Evolutionary conservation across 1,140 invertebrate species (phyloP).

Genomic region (Papilio xuthus): DNA sequence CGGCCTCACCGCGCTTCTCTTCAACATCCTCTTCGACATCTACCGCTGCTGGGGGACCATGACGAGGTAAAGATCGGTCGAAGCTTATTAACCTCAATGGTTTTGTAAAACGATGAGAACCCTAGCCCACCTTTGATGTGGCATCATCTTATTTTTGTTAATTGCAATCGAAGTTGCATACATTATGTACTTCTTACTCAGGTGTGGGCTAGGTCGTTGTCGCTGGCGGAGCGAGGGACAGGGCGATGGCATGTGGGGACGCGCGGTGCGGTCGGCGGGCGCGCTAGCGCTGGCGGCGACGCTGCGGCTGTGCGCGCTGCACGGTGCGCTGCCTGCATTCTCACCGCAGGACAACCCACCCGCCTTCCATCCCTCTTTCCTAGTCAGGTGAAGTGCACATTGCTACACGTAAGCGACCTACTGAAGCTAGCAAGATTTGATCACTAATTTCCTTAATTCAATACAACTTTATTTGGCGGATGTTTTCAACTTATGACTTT

Average conservation of each 20-base stretch:
- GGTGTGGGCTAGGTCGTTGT: constrained; percentile 51
- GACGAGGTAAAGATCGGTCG: constrained; percentile 44
- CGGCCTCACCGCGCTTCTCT: constrained; percentile 91
- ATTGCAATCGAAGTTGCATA: background rate
- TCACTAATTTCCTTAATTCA: no score
- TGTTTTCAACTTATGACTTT: no score
- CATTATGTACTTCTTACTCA: constrained; percentile 43
- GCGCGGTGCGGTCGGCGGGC: constrained; percentile 75
- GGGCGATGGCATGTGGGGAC: constrained; percentile 53
- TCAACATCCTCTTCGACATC: constrained; percentile 88
- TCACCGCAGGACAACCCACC: constrained; percentile 93
- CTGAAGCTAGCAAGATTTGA: no score
- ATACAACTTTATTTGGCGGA: no score
- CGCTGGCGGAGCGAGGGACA: constrained; percentile 62
- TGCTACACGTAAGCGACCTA: no score
- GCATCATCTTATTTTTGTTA: background rate
- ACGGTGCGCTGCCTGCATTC: constrained; percentile 90
- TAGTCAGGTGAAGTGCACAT: constrained; percentile 83
- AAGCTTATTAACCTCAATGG: background rate
- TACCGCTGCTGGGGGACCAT: constrained; percentile 83
- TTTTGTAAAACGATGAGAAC: no score
- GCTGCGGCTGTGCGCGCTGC: constrained; percentile 86
- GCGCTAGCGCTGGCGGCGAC: constrained; percentile 78
- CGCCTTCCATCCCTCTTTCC: constrained; percentile 88
- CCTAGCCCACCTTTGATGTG: no score